phyloP scores from a whole-genome alignment of 2,888 invertebrate species.

The Artemia sinica region DNA sequence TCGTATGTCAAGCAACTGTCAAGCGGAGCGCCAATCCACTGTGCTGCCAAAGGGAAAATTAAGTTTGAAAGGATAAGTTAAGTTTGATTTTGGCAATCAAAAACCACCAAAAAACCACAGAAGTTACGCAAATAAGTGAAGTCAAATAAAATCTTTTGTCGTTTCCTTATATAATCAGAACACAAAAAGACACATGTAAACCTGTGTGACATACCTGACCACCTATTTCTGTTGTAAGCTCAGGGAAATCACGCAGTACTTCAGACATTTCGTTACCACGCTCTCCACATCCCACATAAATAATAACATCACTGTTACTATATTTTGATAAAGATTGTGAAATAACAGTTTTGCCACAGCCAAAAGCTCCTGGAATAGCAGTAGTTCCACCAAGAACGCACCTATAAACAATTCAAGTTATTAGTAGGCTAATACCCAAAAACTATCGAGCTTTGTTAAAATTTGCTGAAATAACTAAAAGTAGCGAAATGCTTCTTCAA shows the following conservation, averaged over 20 bases:
- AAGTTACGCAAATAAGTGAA: too few species aligned
- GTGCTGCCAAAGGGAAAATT: too few species aligned
- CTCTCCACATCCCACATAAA: conserved; percentile 99
- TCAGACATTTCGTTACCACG: conserved; percentile 99
- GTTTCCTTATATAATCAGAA: too few species aligned
- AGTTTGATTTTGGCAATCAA: too few species aligned
- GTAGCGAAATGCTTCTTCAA: not conserved
- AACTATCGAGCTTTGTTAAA: not conserved
- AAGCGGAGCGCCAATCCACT: too few species aligned
- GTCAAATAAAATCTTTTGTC: too few species aligned
- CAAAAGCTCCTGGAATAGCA: conserved; percentile 97
- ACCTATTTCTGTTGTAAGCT: conserved; percentile 89
- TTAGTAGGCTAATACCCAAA: not conserved
- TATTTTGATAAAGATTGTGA: conserved; percentile 98
- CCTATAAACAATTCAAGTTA: conserved; percentile 34
- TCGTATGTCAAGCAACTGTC: too few species aligned
- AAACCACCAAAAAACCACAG: too few species aligned
- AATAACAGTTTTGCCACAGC: conserved; percentile 99
- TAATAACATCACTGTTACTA: conserved; percentile 97
- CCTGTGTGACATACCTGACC: conserved; percentile 38
- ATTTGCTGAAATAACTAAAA: not conserved
- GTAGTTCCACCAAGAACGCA: conserved; percentile 98
- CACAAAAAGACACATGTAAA: too few species aligned
- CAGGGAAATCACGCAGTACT: conserved; percentile 90
- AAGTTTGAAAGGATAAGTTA: too few species aligned